Percentiles rank a stretch among this genome's conserved stretches.
Evolutionary conservation across 2,888 invertebrate genomes (phyloP).

Genomic region (Sphecodes monilicornis): DNA sequence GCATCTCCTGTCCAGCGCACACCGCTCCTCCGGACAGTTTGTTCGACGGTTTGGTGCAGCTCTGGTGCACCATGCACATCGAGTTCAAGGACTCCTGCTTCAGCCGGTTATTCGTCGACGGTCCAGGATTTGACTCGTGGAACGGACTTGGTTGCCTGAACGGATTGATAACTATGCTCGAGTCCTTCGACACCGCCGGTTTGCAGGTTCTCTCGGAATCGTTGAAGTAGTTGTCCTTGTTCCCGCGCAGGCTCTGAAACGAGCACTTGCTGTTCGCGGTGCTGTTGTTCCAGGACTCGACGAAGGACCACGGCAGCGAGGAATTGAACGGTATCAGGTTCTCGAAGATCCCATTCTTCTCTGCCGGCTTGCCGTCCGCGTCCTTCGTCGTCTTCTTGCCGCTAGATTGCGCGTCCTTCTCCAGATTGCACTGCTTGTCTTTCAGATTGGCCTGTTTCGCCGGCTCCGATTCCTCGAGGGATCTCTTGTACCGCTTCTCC

Average conservation of each 20-base stretch:
- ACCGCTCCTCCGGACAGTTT: conserved; percentile 10
- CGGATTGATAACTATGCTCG: conserved; percentile 66
- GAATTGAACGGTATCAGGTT: conserved; percentile 66
- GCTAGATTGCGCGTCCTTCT: conserved; percentile 30
- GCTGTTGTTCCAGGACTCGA: conserved; percentile 71
- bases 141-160: conserved; percentile 72
- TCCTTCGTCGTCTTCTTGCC: conserved; percentile 27
- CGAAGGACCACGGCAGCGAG: conserved; percentile 68
- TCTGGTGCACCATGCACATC: conserved; percentile 74
- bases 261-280: conserved; percentile 60
- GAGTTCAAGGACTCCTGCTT: conserved; percentile 58
- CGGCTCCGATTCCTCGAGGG: conserved; percentile 61
- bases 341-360: conserved; percentile 63
- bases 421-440: conserved; percentile 57
- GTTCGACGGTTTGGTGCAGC: conserved; percentile 62
- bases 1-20: conserved; percentile 43
- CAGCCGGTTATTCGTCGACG: conserved; percentile 71
- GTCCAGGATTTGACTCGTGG: conserved; percentile 76
- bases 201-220: conserved; percentile 56
- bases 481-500: conserved; percentile 81
- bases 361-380: conserved; percentile 40
- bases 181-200: conserved; percentile 36
- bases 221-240: conserved; percentile 55
- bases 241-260: conserved; percentile 62
- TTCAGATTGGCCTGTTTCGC: conserved; percentile 34